A percentile compares a stretch with the other conserved stretches of the same genome.
These are phyloP conservation scores for Smutsia gigantea DNA, from an alignment of 2,797 vertebrate species.

Conservation along the genomic window DNA sequence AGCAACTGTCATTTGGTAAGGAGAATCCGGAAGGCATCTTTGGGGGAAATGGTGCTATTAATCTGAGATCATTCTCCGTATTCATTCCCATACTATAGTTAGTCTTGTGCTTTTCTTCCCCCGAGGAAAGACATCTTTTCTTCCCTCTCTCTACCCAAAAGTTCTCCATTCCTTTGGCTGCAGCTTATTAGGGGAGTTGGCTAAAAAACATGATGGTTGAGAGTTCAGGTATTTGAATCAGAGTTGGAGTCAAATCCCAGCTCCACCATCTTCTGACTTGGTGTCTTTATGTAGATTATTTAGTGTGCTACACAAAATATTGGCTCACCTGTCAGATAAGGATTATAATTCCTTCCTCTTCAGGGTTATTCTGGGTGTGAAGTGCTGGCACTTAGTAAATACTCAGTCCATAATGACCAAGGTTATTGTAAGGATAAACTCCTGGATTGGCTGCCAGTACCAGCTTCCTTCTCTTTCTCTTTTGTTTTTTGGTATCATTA, in stretches of 20 bases:
- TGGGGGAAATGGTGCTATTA: background rate
- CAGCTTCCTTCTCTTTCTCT: background rate
- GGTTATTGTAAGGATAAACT: background rate
- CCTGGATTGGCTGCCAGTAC: background rate
- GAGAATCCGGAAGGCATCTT: background rate
- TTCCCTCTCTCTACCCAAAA: background rate
- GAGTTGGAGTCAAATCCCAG: background rate
- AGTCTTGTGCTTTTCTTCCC: background rate
- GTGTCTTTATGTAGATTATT: background rate
- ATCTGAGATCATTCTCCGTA: background rate
- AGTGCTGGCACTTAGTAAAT: background rate
- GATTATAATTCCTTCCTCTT: background rate
- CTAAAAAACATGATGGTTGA: background rate
- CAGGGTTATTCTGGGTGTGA: background rate
- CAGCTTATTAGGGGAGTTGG: background rate
- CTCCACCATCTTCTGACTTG: background rate
- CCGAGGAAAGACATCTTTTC: background rate
- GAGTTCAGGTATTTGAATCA: background rate
- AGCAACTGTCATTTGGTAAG: background rate
- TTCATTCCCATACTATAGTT: background rate
- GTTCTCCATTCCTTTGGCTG: background rate
- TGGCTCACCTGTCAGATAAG: background rate
- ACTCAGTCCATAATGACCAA: background rate
- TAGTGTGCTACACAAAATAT: background rate
- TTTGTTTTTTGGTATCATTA: background rate